These are phyloP conservation scores for Pluvianellus socialis DNA, from an alignment of 2,113 vertebrate genomes.

Conservation along the genomic window DNA sequence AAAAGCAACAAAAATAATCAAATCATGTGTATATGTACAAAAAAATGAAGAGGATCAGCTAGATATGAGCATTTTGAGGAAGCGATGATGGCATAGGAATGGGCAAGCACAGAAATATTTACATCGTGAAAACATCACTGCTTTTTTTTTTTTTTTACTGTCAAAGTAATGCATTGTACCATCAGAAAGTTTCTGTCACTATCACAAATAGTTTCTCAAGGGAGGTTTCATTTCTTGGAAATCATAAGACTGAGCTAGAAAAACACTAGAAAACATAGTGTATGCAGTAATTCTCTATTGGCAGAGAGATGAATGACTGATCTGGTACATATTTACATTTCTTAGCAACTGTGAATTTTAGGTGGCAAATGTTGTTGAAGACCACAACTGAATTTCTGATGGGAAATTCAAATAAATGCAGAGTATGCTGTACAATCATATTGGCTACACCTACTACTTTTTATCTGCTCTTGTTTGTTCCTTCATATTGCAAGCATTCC, in stretches of 20 bases:
- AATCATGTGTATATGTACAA: not conserved
- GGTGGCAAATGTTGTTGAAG: not conserved
- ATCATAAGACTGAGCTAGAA: not conserved
- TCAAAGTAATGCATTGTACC: not conserved
- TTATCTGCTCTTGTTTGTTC: not conserved
- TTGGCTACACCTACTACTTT: not conserved
- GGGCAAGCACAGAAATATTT: not conserved
- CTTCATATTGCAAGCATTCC: not conserved
- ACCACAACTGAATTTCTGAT: not conserved
- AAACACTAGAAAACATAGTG: not conserved
- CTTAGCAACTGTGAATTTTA: not conserved
- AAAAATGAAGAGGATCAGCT: not conserved
- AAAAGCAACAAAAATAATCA: not conserved
- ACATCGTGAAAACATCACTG: not conserved
- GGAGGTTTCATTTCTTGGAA: not conserved
- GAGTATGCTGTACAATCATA: not conserved
- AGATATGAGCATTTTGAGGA: not conserved
- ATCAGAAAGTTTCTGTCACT: not conserved
- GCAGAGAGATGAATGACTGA: not conserved
- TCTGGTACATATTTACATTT: conserved; percentile 5
- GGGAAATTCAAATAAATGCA: not conserved
- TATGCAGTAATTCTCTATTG: not conserved
- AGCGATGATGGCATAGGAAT: not conserved
- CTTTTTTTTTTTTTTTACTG: not conserved
- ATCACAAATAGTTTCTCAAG: not conserved